Base-by-base conservation (phyloP, 1,140 invertebrate species). In the Pogonognathellus flavescens region DNA sequence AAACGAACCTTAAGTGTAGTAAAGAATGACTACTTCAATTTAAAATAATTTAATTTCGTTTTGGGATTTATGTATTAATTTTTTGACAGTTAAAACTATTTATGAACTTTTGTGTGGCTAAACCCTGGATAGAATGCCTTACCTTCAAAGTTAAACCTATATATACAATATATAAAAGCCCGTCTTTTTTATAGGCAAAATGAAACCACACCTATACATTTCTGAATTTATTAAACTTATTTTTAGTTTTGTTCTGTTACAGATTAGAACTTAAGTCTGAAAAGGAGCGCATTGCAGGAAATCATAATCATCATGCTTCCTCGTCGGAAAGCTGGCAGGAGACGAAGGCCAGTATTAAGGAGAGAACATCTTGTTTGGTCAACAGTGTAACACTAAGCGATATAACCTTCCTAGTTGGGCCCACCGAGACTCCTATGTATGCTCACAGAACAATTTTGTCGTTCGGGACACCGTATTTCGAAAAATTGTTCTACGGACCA, bases 371-470 rank as follows among this genome's bases (percentile, higher is more conserved):
- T 16, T 88, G 85, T 53, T 85, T 88, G 22, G 84, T 88, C 31
- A 88, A 88, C 62, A 87, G 62, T 85, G 85, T 87, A 52, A 84
- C 83, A 6, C 49, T 88, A 4, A 86, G 85, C 66, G 88, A 88
- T 55, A 83, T 88, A 53, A 87, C 83, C 7, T 88, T 88, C 59
- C 80, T 88, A 2, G 83, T 88, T 6, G 87, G 87, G 13, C 82
- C 66, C 10, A 86, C 70, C 53, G 87, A 87, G 53, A 87, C 85
- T 5, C 84, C 84, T 9, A 84, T 87, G n/a, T 84, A 70, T 82
- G 87, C 86, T 16, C 88, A 88, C 50, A 87, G 86, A 82, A 88
- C 86, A 10, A 87, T 88, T 49, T 55, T 87, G 53, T 88, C 86
- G 0, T 84, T 85, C 10, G 85, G 86, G 13, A 86, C 82, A 16